phyloP scores from a whole-genome alignment of 2,113 vertebrate species.

The Microtus pennsylvanicus region DNA sequence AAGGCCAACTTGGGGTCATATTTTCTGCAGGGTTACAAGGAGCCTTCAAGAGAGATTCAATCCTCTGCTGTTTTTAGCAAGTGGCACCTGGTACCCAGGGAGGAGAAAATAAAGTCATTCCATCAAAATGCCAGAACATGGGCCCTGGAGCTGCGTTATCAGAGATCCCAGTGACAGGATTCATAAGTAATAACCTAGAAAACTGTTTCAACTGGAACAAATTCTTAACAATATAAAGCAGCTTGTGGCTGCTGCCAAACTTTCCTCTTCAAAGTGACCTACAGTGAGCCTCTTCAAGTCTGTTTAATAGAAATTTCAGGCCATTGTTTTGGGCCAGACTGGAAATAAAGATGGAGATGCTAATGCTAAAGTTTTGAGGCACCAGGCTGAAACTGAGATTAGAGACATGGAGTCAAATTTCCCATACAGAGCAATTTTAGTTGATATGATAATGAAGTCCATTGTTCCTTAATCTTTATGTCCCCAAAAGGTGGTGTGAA shows the following conservation, averaged over 20 bases:
- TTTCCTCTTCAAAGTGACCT: neutral
- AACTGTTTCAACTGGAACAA: conserved; percentile 8
- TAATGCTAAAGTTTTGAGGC: neutral
- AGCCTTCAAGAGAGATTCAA: neutral
- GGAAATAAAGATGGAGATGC: neutral
- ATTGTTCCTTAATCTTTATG: neutral
- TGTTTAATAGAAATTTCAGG: neutral
- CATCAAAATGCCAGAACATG: conserved; percentile 68
- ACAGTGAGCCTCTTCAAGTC: neutral
- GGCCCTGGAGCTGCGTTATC: conserved; percentile 39
- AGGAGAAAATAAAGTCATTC: conserved; percentile 69
- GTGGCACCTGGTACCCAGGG: conserved; percentile 21
- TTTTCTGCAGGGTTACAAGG: conserved; percentile 25
- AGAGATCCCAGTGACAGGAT: conserved; percentile 9
- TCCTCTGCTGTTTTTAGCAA: conserved; percentile 43
- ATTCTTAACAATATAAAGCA: conserved; percentile 8
- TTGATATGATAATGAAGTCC: neutral
- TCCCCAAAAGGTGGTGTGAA: neutral
- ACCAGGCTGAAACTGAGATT: neutral
- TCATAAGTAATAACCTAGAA: conserved; percentile 62
- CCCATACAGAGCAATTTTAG: neutral
- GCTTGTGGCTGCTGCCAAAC: neutral
- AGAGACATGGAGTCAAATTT: neutral
- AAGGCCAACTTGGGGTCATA: neutral
- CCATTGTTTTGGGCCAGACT: neutral